A percentile compares a stretch with the other conserved stretches of the same genome.
Evolutionary conservation across 1,140 invertebrate species (phyloP).

Genomic region (Drosophila malerkotliana): DNA sequence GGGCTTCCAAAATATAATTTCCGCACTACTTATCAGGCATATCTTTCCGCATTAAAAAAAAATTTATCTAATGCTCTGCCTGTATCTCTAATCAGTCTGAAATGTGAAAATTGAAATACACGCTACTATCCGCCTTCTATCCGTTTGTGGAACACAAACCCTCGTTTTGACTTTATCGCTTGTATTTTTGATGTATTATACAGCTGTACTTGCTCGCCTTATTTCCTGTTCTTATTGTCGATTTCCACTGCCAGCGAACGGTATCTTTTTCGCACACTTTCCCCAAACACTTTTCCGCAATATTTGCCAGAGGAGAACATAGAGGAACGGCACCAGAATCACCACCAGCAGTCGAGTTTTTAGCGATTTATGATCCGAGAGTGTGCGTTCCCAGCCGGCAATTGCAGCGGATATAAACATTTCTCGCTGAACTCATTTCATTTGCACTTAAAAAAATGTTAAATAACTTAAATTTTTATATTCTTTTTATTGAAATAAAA

Average conservation of each 20-base stretch:
- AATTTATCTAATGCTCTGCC: not conserved
- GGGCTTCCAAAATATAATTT: not conserved
- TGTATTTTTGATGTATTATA: slow-evolving; percentile 35
- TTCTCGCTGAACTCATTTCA: slow-evolving; percentile 74
- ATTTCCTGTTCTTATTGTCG: slow-evolving; percentile 78
- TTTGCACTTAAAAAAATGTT: slow-evolving; percentile 38
- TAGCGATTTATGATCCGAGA: slow-evolving; percentile 70
- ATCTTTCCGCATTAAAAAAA: not conserved
- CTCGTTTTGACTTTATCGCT: slow-evolving; percentile 1
- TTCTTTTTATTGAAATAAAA: no score
- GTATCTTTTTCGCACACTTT: slow-evolving; percentile 68
- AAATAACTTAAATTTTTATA: not conserved
- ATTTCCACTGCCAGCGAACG: slow-evolving; percentile 55
- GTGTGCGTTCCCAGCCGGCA: slow-evolving; percentile 56
- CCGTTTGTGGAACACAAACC: not conserved
- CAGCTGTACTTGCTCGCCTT: slow-evolving; percentile 52
- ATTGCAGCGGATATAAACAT: slow-evolving; percentile 80
- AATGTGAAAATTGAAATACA: slow-evolving; percentile 2
- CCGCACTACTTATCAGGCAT: not conserved
- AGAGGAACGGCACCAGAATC: not conserved
- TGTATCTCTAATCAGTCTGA: slow-evolving; percentile 18
- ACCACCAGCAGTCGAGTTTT: slow-evolving; percentile 25
- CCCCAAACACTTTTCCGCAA: slow-evolving; percentile 66
- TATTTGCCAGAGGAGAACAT: slow-evolving; percentile 52
- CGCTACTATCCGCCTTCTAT: not conserved